These are phyloP conservation scores for Cordylochernes scorpioides DNA, from an alignment of 2,888 invertebrate species.

Conservation along the genomic window DNA sequence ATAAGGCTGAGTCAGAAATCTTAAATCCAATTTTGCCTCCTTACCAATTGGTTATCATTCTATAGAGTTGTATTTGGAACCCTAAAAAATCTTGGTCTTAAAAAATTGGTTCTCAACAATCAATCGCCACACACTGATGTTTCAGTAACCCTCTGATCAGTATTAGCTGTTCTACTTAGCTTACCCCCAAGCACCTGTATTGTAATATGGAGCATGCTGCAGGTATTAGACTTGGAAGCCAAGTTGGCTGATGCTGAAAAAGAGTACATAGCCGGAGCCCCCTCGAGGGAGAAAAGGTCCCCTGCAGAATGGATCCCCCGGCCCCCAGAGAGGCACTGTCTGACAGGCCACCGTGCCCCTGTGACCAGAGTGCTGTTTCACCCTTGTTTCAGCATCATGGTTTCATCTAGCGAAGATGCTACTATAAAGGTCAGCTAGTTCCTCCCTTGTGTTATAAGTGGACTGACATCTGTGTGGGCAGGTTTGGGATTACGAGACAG, in stretches of 20 bases:
- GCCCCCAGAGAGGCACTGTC: slow-evolving; percentile 66
- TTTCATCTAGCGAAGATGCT: slow-evolving; percentile 92
- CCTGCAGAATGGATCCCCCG: slow-evolving; percentile 99
- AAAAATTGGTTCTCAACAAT: no score
- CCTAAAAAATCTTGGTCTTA: no score
- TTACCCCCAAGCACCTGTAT: no score
- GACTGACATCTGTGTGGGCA: slow-evolving; percentile 29
- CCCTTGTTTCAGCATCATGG: slow-evolving; percentile 88
- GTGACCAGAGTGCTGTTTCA: slow-evolving; percentile 89
- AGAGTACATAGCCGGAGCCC: slow-evolving; percentile 84
- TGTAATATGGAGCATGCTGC: no score
- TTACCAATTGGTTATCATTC: no score
- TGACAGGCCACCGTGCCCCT: slow-evolving; percentile 84
- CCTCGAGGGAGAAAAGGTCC: slow-evolving; percentile 76
- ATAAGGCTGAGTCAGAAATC: no score
- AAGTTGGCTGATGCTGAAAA: slow-evolving; percentile 89
- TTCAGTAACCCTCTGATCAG: no score
- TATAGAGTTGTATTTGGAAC: no score
- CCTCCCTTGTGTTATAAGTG: not conserved
- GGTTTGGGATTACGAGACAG: slow-evolving; percentile 98
- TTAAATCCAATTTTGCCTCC: no score
- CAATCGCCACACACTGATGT: no score
- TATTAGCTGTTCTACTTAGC: no score
- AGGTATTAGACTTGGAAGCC: slow-evolving; percentile 87
- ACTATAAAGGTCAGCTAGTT: slow-evolving; percentile 33